phyloP scores from a whole-genome alignment of 2,113 vertebrate genomes.

The Struthidea cinerea region DNA sequence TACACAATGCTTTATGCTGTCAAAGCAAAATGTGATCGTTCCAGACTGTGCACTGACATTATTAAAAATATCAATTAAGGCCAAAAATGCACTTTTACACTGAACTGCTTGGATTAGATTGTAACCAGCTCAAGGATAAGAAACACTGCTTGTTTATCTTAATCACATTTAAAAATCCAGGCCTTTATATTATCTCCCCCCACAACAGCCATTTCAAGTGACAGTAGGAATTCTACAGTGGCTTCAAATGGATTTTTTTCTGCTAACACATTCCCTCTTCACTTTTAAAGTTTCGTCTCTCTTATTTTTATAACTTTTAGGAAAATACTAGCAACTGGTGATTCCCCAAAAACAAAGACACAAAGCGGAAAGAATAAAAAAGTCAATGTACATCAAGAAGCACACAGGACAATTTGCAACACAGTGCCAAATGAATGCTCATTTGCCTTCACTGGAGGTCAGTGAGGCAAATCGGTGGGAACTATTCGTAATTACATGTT shows the following conservation, averaged over 20 bases:
- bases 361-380: neutral
- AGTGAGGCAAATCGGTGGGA: conserved; percentile 16
- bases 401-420: neutral
- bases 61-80: conserved; percentile 67
- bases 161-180: conserved; percentile 50
- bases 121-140: conserved; percentile 58
- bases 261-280: neutral
- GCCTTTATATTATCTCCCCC: conserved; percentile 11
- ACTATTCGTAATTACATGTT: conserved; percentile 13
- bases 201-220: conserved; percentile 34
- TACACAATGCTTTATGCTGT: conserved; percentile 52
- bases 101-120: conserved; percentile 59
- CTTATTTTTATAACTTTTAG: neutral
- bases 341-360: neutral
- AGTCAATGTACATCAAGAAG: neutral
- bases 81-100: conserved; percentile 64
- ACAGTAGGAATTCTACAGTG: conserved; percentile 20
- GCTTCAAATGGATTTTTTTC: conserved; percentile 10
- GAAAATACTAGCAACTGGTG: neutral
- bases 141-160: conserved; percentile 62
- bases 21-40: conserved; percentile 54
- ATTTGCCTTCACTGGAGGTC: neutral
- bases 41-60: conserved; percentile 49
- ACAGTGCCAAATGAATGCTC: neutral
- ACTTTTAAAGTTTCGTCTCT: neutral